Conservation (phyloP, 1,140 invertebrate genomes). For the Telenomus remus region DNA sequence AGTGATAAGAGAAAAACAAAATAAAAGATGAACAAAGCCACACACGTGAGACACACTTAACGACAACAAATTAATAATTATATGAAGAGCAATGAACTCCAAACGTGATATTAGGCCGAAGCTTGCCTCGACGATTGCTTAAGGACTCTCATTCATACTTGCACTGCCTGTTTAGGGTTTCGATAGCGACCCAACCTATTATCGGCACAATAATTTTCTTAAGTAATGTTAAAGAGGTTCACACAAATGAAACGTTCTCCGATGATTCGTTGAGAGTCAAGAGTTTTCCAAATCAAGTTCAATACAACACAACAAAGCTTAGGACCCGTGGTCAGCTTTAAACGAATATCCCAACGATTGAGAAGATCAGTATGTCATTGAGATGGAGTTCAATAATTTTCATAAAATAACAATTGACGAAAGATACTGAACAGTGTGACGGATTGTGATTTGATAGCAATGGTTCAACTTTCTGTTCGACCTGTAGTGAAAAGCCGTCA, state of each 20-base stretch:
- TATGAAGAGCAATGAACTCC: constrained; percentile 73
- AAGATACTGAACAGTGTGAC: background rate
- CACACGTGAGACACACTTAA: constrained; percentile 31
- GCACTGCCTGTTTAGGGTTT: constrained; percentile 77
- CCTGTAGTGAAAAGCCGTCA: background rate
- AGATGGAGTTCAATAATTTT: background rate
- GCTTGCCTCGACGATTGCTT: constrained; percentile 76
- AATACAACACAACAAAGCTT: background rate
- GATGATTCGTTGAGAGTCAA: constrained; percentile 49
- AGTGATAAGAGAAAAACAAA: constrained; percentile 59
- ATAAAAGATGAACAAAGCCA: constrained; percentile 31
- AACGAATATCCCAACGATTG: constrained; percentile 7
- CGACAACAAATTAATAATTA: constrained; percentile 44
- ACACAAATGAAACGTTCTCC: constrained; percentile 60
- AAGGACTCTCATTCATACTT: constrained; percentile 75
- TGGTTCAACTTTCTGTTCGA: background rate
- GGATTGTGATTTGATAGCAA: constrained; percentile 3
- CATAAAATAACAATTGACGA: no score
- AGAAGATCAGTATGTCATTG: background rate
- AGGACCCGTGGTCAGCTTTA: constrained; percentile 36
- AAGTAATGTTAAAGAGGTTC: constrained; percentile 69
- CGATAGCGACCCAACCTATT: constrained; percentile 75
- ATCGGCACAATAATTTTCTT: constrained; percentile 77
- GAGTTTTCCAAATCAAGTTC: constrained; percentile 25
- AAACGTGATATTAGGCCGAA: constrained; percentile 77